Evolutionary conservation across 2,888 invertebrate species (phyloP).

Genomic region (Idaea biselata): DNA sequence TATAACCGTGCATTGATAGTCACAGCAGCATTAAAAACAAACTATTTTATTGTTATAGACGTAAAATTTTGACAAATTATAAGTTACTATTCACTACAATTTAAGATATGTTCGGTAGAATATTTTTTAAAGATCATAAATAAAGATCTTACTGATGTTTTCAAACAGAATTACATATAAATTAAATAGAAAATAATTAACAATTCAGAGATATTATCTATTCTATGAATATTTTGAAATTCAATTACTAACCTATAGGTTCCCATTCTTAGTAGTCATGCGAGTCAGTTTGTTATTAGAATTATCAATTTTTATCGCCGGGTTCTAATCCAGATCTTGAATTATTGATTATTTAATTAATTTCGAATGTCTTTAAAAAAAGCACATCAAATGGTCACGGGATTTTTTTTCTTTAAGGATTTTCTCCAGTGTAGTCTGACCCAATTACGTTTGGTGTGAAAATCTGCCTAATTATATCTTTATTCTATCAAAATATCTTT

Average conservation of each 20-base stretch:
- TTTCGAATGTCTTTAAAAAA: neutral
- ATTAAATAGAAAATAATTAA: neutral
- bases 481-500: too few relatives aligned
- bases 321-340: neutral
- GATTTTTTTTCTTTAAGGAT: neutral
- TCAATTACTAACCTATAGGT: slow-evolving; percentile 3
- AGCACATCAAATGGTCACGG: neutral
- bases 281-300: neutral
- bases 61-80: neutral
- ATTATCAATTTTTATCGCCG: neutral
- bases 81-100: neutral
- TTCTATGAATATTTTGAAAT: slow-evolving; percentile 5
- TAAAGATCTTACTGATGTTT: neutral
- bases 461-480: too few relatives aligned
- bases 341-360: neutral
- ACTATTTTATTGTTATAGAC: neutral
- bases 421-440: too few relatives aligned
- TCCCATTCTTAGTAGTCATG: neutral
- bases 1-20: too few relatives aligned
- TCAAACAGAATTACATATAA: neutral
- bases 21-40: too few relatives aligned
- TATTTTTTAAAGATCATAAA: neutral
- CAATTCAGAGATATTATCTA: neutral
- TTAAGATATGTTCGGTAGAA: neutral
- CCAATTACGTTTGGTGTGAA: too few relatives aligned